Conservation (phyloP, 2,797 vertebrate species). For the Poeciliopsis gracilis region DNA sequence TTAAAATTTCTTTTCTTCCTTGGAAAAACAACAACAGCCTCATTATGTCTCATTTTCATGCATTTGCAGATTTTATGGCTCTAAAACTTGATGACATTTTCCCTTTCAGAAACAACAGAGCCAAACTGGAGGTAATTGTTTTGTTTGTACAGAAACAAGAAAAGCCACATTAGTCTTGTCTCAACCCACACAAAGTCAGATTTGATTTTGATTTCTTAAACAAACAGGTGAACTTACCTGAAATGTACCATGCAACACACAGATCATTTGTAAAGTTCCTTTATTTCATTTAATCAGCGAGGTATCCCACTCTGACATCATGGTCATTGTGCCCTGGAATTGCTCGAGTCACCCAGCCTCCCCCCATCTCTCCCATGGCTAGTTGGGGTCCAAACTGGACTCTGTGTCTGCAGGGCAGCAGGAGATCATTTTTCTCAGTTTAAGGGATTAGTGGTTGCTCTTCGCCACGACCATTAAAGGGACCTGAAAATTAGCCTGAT, state of each 20-base stretch:
- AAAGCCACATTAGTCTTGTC: constrained; percentile 5
- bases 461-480: constrained; percentile 75
- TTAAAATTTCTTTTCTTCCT: background rate
- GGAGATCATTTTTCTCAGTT: constrained; percentile 78
- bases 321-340: constrained; percentile 51
- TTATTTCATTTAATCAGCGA: constrained; percentile 59
- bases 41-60: background rate
- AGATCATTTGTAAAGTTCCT: constrained; percentile 32
- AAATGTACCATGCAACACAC: constrained; percentile 17
- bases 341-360: constrained; percentile 38
- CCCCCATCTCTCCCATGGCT: constrained; percentile 36
- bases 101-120: background rate
- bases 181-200: constrained; percentile 3
- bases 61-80: background rate
- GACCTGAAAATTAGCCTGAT: constrained; percentile 82
- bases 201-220: constrained; percentile 8
- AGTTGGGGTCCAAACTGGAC: constrained; percentile 61
- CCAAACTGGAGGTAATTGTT: background rate
- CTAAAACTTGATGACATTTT: background rate
- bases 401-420: constrained; percentile 60
- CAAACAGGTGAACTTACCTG: constrained; percentile 7
- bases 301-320: constrained; percentile 52
- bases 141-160: constrained; percentile 47
- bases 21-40: background rate
- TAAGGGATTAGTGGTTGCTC: constrained; percentile 79